Percentiles rank a stretch among this genome's conserved stretches.
These are phyloP conservation scores for Drosophila limbata DNA, from an alignment of 2,888 invertebrate genomes.

Conservation along the genomic window DNA sequence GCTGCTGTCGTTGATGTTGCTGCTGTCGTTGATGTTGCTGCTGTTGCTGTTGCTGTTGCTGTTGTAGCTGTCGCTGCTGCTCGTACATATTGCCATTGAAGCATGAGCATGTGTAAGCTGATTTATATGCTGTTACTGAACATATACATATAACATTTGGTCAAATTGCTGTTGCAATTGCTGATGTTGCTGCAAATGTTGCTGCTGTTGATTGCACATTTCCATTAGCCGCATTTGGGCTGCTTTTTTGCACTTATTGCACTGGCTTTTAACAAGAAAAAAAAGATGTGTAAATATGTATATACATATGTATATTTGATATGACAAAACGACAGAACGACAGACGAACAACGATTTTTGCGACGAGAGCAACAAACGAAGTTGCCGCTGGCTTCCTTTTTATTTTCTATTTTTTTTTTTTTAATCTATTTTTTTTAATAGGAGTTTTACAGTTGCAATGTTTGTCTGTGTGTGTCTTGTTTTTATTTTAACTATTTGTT, in stretches of 20 bases:
- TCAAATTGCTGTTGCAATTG: slow-evolving; percentile 15
- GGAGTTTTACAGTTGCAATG: slow-evolving; percentile 39
- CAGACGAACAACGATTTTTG: slow-evolving; percentile 1
- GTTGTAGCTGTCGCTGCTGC: slow-evolving; percentile 63
- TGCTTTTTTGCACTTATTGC: slow-evolving; percentile 25
- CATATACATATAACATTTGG: slow-evolving; percentile 14
- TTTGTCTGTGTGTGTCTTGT: slow-evolving; percentile 35
- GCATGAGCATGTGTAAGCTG: slow-evolving; percentile 66
- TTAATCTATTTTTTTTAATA: slow-evolving; percentile 3
- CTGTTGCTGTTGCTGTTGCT: slow-evolving; percentile 55
- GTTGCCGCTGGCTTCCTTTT: slow-evolving; percentile 31
- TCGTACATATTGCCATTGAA: slow-evolving; percentile 77
- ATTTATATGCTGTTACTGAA: slow-evolving; percentile 23
- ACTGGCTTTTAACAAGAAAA: slow-evolving; percentile 55
- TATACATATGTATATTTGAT: slow-evolving; percentile 1
- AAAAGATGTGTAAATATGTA: slow-evolving; percentile 30
- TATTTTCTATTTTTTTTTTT: slow-evolving; percentile 1
- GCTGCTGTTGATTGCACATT: slow-evolving; percentile 55
- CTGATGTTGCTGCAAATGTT: slow-evolving; percentile 20
- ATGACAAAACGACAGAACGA: slow-evolving; percentile 4
- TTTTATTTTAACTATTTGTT: slow-evolving; percentile 2
- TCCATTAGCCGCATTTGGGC: slow-evolving; percentile 48
- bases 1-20: slow-evolving; percentile 49
- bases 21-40: slow-evolving; percentile 40
- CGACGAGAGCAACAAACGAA: slow-evolving; percentile 20